phyloP scores from a whole-genome alignment of 1,140 invertebrate genomes.

The Diachasma alloeum region DNA sequence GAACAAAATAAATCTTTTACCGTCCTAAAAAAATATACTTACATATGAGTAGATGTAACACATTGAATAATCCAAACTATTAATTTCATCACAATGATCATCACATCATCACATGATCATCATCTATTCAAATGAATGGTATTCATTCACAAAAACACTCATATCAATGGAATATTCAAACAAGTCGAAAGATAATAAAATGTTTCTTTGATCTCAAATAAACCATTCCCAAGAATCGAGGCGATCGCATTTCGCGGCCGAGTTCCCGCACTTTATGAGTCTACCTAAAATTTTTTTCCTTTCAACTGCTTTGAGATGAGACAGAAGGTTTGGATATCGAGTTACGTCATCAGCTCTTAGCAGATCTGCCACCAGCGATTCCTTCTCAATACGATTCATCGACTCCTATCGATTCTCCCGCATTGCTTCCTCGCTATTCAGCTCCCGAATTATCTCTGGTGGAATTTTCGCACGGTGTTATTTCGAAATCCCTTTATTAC shows the following conservation, averaged over 20 bases:
- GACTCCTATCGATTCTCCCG: slow-evolving; percentile 19
- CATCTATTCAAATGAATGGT: no score
- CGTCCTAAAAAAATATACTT: no score
- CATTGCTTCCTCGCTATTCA: neutral
- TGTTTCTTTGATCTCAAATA: neutral
- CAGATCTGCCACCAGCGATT: neutral
- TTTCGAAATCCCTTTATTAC: neutral
- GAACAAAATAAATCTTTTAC: no score
- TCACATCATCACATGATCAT: no score
- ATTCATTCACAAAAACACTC: no score
- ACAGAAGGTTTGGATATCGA: neutral
- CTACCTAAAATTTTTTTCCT: neutral
- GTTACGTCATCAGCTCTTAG: neutral
- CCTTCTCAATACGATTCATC: slow-evolving; percentile 5
- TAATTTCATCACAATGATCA: no score
- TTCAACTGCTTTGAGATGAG: neutral
- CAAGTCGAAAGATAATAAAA: neutral
- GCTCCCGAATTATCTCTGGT: slow-evolving; percentile 8
- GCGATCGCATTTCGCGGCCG: slow-evolving; percentile 12
- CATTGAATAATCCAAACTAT: no score
- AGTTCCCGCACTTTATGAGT: neutral
- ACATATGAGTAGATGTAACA: no score
- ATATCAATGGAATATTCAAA: neutral
- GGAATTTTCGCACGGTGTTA: slow-evolving; percentile 21
- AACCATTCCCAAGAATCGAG: slow-evolving; percentile 6